phyloP scores from a whole-genome alignment of 1,140 invertebrate genomes.

The Eriosoma lanigerum region DNA sequence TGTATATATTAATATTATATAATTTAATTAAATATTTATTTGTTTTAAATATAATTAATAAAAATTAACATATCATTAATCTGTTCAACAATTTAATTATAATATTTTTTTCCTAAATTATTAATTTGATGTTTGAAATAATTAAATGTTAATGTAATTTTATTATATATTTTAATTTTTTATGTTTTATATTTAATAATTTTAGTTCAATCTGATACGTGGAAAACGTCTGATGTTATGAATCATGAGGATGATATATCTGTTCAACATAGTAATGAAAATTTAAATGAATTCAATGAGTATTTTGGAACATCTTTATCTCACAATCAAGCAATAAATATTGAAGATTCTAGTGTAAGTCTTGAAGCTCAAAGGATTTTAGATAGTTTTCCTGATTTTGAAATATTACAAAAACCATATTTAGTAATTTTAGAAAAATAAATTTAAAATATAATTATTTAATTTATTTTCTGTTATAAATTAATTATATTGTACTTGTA shows the following conservation, averaged over 20 bases:
- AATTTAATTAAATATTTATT: too few relatives aligned
- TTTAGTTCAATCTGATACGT: conserved; percentile 32
- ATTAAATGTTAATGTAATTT: too few relatives aligned
- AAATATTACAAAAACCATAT: conserved; percentile 48
- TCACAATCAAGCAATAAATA: background rate
- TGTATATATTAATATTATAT: too few relatives aligned
- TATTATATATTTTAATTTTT: background rate
- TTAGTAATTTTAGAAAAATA: conserved; percentile 42
- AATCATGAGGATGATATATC: background rate
- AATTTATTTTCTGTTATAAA: background rate
- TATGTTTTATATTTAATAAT: background rate
- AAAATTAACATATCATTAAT: too few relatives aligned
- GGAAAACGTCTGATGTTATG: conserved; percentile 2
- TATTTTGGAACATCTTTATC: background rate
- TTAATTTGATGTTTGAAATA: too few relatives aligned
- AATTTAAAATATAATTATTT: conserved; percentile 13
- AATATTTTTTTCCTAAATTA: too few relatives aligned
- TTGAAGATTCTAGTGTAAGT: conserved; percentile 16
- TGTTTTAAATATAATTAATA: too few relatives aligned
- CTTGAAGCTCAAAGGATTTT: conserved; percentile 49
- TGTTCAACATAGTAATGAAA: conserved; percentile 1
- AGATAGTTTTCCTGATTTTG: conserved; percentile 41
- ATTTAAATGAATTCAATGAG: background rate
- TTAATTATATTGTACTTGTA: background rate
- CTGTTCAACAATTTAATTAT: too few relatives aligned